These are phyloP conservation scores for Noctuana brunneofusca DNA, from an alignment of 2,888 invertebrate species.

Conservation along the genomic window DNA sequence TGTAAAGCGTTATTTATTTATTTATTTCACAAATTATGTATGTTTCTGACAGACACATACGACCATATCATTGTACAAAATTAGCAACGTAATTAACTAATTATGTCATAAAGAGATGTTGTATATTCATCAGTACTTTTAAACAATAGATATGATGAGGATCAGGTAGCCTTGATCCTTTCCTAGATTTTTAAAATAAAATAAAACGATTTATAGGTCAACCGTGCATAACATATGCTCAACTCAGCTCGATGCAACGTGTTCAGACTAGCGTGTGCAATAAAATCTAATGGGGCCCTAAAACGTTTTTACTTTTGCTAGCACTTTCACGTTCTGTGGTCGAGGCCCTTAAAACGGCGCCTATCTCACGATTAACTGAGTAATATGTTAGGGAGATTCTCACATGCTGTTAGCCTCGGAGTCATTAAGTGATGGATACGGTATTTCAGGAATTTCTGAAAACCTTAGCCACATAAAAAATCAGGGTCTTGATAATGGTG, in stretches of 20 bases:
- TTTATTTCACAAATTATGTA: too few species aligned
- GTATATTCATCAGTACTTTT: too few species aligned
- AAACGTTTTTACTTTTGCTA: conserved; percentile 23
- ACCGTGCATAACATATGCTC: not conserved
- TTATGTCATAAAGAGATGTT: too few species aligned
- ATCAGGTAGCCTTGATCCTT: too few species aligned
- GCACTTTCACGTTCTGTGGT: conserved; percentile 28
- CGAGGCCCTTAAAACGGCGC: conserved; percentile 21
- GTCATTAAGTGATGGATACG: not conserved
- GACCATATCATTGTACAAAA: too few species aligned
- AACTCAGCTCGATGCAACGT: not conserved
- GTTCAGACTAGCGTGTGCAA: conserved; percentile 17
- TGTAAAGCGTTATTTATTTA: too few species aligned
- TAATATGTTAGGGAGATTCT: conserved; percentile 30
- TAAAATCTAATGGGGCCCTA: conserved; percentile 24
- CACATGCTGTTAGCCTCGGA: conserved; percentile 23
- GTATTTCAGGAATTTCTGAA: not conserved
- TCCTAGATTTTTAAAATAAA: too few species aligned
- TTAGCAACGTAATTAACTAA: too few species aligned
- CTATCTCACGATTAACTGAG: conserved; percentile 33
- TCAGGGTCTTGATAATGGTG: too few species aligned
- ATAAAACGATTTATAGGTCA: not conserved
- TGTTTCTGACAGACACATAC: too few species aligned
- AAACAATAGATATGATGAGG: too few species aligned
- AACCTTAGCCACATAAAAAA: too few species aligned